Evolutionary conservation across 2,113 vertebrate genomes (phyloP).

Genomic region (Aphyosemion australe): DNA sequence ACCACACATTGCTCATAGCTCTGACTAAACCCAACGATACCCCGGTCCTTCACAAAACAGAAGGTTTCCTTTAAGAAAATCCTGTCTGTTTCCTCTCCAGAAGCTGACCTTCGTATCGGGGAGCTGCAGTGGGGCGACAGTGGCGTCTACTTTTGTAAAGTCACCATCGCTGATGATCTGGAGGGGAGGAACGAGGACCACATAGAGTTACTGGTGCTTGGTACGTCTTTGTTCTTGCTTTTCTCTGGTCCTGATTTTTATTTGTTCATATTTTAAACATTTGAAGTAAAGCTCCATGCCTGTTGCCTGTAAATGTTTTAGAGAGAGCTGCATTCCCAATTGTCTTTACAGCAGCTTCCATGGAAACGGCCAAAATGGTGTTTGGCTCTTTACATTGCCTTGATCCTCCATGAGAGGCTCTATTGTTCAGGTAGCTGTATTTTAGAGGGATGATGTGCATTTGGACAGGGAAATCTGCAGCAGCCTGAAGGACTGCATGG

Average conservation of each 20-base stretch:
- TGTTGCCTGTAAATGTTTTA: conserved; percentile 26
- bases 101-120: conserved; percentile 93
- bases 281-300: neutral
- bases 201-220: conserved; percentile 91
- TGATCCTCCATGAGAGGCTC: conserved; percentile 76
- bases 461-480: conserved; percentile 12
- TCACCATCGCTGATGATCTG: conserved; percentile 90
- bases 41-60: conserved; percentile 58
- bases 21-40: too few relatives aligned
- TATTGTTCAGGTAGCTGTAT: conserved; percentile 66
- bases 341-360: conserved; percentile 78
- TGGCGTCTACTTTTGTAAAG: conserved; percentile 94
- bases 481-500: conserved; percentile 1
- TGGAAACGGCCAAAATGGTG: conserved; percentile 81
- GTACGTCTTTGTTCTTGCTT: conserved; percentile 73
- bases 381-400: conserved; percentile 82
- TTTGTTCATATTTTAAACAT: conserved; percentile 1
- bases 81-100: conserved; percentile 68
- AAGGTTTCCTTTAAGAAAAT: conserved; percentile 6
- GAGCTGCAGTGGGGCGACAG: conserved; percentile 97
- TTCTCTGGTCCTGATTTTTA: conserved; percentile 1
- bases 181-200: conserved; percentile 92
- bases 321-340: conserved; percentile 69
- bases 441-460: conserved; percentile 19
- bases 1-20: too few relatives aligned